Evolutionary conservation across 2,888 invertebrate genomes (phyloP).

Genomic region (Atethmia centrago): DNA sequence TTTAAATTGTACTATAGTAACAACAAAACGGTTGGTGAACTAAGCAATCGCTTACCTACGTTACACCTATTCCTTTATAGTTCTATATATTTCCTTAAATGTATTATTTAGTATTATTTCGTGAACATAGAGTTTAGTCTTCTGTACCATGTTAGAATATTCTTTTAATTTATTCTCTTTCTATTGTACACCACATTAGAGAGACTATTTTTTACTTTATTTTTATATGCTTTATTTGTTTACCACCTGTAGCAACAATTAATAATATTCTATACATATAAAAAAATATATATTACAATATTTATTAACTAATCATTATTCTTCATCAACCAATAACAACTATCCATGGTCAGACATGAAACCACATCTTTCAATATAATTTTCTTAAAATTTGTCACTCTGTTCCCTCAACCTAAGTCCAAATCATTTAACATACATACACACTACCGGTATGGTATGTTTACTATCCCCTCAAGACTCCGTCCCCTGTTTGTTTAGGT

Average conservation of each 20-base stretch:
- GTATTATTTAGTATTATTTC: too few species aligned
- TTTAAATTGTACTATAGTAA: not conserved
- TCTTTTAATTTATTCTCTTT: too few species aligned
- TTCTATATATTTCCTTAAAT: too few species aligned
- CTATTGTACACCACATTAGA: too few species aligned
- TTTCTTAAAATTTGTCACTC: not conserved
- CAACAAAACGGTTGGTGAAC: not conserved
- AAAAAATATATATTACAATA: too few species aligned
- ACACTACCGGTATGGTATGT: constrained; percentile 26
- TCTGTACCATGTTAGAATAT: too few species aligned
- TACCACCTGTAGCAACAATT: too few species aligned
- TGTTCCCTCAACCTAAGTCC: not conserved
- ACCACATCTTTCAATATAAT: not conserved
- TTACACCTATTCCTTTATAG: too few species aligned
- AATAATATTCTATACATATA: too few species aligned
- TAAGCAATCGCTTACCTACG: not conserved
- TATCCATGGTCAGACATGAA: not conserved
- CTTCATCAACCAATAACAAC: not conserved
- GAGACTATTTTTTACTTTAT: too few species aligned
- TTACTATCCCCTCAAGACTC: constrained; percentile 31
- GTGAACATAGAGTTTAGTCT: too few species aligned
- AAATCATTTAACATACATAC: constrained; percentile 24
- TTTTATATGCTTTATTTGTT: too few species aligned
- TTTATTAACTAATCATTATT: not conserved
- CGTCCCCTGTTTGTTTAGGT: constrained; percentile 53